phyloP scores from a whole-genome alignment of 2,113 vertebrate species.

The Ammospiza nelsoni region DNA sequence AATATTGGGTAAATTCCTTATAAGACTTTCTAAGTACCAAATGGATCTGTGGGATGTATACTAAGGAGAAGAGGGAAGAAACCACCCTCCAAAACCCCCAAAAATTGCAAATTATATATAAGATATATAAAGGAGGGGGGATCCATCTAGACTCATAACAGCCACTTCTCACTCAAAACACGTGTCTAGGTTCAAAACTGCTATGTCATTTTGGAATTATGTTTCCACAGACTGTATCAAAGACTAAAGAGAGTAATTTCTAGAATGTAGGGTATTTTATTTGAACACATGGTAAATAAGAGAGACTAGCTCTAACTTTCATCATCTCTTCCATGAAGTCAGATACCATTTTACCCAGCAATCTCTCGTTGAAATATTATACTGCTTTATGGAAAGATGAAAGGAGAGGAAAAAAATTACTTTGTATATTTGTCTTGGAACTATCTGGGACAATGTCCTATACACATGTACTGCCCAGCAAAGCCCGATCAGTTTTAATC shows the following conservation, averaged over 20 bases:
- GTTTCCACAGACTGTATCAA: not conserved
- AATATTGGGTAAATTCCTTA: not conserved
- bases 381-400: not conserved
- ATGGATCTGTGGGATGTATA: not conserved
- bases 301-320: not conserved
- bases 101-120: not conserved
- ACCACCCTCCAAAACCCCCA: rapidly evolving
- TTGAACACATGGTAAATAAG: not conserved
- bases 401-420: not conserved
- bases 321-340: not conserved
- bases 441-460: not conserved
- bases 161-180: not conserved
- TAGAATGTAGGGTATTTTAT: not conserved
- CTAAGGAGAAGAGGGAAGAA: not conserved
- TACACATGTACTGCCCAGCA: not conserved
- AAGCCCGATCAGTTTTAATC: not conserved
- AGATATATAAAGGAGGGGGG: not conserved
- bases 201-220: not conserved
- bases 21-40: not conserved
- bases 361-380: not conserved
- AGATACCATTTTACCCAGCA: not conserved
- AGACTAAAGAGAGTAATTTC: not conserved
- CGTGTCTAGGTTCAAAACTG: not conserved
- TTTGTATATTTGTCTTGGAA: not conserved
- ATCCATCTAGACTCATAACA: not conserved